Base-by-base conservation (phyloP, 1,140 invertebrate species). In the Thrips palmi region DNA sequence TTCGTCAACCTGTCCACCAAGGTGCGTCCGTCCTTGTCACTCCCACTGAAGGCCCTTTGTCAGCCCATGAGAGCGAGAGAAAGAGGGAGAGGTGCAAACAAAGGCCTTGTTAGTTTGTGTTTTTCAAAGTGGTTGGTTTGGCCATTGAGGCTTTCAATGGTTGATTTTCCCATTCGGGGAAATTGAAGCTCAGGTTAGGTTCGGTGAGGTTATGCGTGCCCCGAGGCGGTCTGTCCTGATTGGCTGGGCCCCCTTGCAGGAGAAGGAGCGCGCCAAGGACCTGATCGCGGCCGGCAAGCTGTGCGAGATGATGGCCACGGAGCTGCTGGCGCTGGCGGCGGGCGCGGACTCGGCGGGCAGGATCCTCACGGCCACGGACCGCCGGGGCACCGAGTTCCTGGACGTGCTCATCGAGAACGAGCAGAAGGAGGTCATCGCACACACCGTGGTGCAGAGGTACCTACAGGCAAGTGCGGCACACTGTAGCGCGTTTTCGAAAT, bases 371-470 rank as follows among this genome's bases (percentile, higher is more conserved):
- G 86, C 91, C 33, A 84, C 83, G 34, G 91, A 96, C 54, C 70
- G 86, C 28, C 63, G 85, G 42, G 92, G 89, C 47, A 77, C 87
- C 24, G 88, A 92, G 52, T 93, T 98, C 58, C 63, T 98, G 25
- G 94, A 98, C 55, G 87, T 98, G 0, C 66, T 98, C 5, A 97
- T 98, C 45, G 93, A 99, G 58, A 92, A 93, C 54, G 91, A 97
- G 57, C 92, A 97, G 53, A 97, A 97, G 56, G 87, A 93, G 64
- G 91, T 96, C 1, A 86, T 87, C 45, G 81, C 82, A 5, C 82
- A 86, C 52, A 84, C 81, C 2, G 81, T 85, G 30, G 83, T 88
- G 22, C 83, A 88, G 55, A 69, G 82, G 53, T 86, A 87, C 60
- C 65, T 88, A 37, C 77, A 80, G 72, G 76, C 77, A 64, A 69